phyloP scores from a whole-genome alignment of 2,797 vertebrate species.

The Sebastes iracundus region DNA sequence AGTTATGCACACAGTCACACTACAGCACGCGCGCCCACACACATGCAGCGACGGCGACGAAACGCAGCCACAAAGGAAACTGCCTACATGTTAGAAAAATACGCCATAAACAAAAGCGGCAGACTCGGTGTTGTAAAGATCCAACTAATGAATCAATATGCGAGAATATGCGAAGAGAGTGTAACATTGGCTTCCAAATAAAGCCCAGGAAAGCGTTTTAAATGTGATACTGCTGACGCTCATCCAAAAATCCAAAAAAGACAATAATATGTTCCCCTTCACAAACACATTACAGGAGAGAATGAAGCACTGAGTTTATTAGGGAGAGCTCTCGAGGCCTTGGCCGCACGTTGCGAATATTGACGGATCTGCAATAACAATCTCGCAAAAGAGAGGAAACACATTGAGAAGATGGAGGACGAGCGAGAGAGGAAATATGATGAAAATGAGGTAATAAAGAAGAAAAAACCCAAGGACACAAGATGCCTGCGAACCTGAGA shows the following conservation, averaged over 20 bases:
- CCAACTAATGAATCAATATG: constrained; percentile 72
- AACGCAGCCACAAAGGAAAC: constrained; percentile 41
- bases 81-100: constrained; percentile 51
- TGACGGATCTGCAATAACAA: constrained; percentile 41
- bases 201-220: constrained; percentile 61
- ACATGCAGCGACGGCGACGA: not conserved
- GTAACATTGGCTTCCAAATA: constrained; percentile 49
- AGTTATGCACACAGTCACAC: constrained; percentile 31
- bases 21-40: constrained; percentile 7
- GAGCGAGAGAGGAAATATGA: constrained; percentile 25
- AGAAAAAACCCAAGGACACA: constrained; percentile 51
- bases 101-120: constrained; percentile 53
- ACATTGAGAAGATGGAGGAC: not conserved
- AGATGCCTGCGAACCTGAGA: constrained; percentile 35
- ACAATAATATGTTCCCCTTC: constrained; percentile 42
- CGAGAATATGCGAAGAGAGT: too few species aligned
- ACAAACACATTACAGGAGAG: constrained; percentile 26
- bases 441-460: constrained; percentile 57
- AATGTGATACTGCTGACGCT: constrained; percentile 60
- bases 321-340: constrained; percentile 35
- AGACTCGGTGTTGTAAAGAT: constrained; percentile 42
- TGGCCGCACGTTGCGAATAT: constrained; percentile 38
- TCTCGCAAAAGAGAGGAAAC: constrained; percentile 6
- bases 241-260: constrained; percentile 20
- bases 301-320: constrained; percentile 48